These are phyloP conservation scores for Phenganax marumi DNA, from an alignment of 92 coral and sea anemone species.

Conservation along the genomic window DNA sequence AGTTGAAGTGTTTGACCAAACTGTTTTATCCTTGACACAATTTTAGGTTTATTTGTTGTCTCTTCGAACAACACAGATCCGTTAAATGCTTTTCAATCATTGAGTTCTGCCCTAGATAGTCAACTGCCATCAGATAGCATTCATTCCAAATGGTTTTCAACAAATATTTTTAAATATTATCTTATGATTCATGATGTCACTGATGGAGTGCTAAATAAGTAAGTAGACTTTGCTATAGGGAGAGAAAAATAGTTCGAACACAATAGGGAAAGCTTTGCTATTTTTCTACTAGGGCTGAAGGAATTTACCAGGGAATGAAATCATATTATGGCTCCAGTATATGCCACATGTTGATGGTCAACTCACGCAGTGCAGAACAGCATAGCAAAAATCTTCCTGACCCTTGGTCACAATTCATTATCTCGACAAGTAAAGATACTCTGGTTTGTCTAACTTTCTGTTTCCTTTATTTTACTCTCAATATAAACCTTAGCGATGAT, in stretches of 20 bases:
- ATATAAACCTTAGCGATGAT: too few species aligned
- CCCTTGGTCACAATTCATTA: constrained; percentile 95
- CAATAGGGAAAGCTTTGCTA: background rate
- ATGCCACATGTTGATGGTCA: constrained; percentile 87
- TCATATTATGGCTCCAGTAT: constrained; percentile 90
- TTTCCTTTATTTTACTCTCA: too few species aligned
- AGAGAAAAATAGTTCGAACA: background rate
- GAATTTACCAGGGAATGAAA: constrained; percentile 95
- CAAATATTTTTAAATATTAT: constrained; percentile 76
- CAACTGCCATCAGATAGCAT: constrained; percentile 84
- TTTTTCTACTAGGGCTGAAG: constrained; percentile 75
- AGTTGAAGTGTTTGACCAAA: background rate
- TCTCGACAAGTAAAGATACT: constrained; percentile 84
- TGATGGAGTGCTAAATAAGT: constrained; percentile 96
- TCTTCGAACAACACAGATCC: constrained; percentile 87
- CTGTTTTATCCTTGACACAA: constrained; percentile 40
- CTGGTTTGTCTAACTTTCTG: constrained; percentile 56
- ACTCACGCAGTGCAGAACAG: constrained; percentile 67
- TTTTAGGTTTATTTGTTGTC: constrained; percentile 85
- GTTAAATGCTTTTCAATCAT: constrained; percentile 92
- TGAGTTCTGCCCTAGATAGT: constrained; percentile 85
- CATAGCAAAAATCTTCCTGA: constrained; percentile 81
- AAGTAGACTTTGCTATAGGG: constrained; percentile 44
- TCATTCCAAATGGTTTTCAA: constrained; percentile 90
- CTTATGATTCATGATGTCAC: constrained; percentile 81